These are phyloP conservation scores for Leucoptera coffeella DNA, from an alignment of 2,888 invertebrate species.

Conservation along the genomic window DNA sequence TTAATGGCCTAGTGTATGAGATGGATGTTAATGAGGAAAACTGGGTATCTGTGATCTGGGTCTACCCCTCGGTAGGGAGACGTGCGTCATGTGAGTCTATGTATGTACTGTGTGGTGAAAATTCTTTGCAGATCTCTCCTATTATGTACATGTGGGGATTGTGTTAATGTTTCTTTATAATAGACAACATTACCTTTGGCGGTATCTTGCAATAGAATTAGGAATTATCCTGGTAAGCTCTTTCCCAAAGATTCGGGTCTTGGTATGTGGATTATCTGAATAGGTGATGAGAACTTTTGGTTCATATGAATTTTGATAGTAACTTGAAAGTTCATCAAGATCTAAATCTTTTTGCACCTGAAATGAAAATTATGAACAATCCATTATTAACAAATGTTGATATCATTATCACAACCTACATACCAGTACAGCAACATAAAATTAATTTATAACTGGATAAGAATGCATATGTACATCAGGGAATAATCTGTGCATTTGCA, in stretches of 20 bases:
- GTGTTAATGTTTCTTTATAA: background rate
- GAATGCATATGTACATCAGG: no score
- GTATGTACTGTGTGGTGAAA: no score
- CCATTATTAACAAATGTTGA: background rate
- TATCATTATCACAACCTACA: background rate
- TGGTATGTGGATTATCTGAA: conserved; percentile 83
- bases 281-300: conserved; percentile 97
- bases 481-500: no score
- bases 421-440: no score
- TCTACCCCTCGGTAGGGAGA: no score
- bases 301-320: conserved; percentile 77
- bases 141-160: background rate
- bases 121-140: no score
- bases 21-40: no score
- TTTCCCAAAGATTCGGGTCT: conserved; percentile 87
- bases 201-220: conserved; percentile 79
- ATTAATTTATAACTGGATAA: no score
- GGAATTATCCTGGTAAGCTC: conserved; percentile 90
- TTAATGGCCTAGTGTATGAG: no score
- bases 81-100: no score
- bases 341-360: conserved; percentile 64
- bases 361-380: conserved; percentile 7
- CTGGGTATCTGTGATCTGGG: no score
- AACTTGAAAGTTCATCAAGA: conserved; percentile 81
- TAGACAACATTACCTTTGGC: conserved; percentile 47